Percentiles rank a stretch among this genome's conserved stretches.
These are phyloP conservation scores for Catharus fuscescens DNA, from an alignment of 2,113 vertebrate species.

Conservation along the genomic window DNA sequence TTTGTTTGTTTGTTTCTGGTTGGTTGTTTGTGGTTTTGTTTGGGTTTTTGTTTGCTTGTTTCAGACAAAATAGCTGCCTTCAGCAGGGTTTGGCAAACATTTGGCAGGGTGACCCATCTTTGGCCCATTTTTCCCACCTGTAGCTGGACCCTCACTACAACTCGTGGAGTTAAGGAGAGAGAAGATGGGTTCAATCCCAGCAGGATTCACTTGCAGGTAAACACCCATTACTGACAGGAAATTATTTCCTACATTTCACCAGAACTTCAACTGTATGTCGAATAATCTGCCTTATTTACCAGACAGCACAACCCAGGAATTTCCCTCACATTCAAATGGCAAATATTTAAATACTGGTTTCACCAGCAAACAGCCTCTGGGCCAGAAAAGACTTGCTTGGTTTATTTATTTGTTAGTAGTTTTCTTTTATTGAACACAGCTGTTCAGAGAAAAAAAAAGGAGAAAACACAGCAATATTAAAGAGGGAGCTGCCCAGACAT, in stretches of 20 bases:
- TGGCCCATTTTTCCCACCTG: background rate
- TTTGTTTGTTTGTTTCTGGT: background rate
- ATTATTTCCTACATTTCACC: background rate
- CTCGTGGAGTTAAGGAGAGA: background rate
- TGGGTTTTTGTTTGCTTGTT: background rate
- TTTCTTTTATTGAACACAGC: background rate
- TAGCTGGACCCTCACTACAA: background rate
- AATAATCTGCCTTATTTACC: background rate
- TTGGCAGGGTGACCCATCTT: background rate
- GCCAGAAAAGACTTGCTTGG: background rate
- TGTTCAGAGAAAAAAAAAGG: background rate
- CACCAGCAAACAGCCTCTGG: background rate
- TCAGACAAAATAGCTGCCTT: background rate
- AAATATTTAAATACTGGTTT: conserved; percentile 28
- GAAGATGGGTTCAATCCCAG: background rate
- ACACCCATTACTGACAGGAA: background rate
- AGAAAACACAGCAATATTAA: background rate
- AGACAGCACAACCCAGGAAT: background rate
- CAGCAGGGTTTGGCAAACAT: background rate
- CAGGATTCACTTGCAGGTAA: background rate
- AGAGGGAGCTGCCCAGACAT: background rate
- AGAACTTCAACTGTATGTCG: background rate
- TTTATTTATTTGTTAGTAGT: background rate
- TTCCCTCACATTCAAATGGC: background rate
- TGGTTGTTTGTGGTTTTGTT: no score